Conservation (phyloP, 2,113 vertebrate genomes). For the Aramus guarauna region DNA sequence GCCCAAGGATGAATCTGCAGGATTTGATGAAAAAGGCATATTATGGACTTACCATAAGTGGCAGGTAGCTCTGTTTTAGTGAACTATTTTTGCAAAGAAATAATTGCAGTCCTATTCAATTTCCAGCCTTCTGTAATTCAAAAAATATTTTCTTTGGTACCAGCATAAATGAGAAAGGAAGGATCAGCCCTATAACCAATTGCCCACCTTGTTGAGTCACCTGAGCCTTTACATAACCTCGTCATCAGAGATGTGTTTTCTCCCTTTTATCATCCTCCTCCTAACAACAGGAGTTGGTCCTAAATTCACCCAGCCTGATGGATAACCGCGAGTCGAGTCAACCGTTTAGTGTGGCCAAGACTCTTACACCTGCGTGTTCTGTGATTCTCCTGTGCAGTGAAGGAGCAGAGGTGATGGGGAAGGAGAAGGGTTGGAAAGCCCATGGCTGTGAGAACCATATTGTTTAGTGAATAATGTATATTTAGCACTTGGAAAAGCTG, state of each 20-base stretch:
- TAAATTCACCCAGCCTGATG: background rate
- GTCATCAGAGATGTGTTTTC: background rate
- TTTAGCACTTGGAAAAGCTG: background rate
- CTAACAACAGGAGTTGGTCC: background rate
- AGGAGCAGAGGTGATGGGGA: background rate
- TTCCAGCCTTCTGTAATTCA: background rate
- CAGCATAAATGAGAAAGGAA: background rate
- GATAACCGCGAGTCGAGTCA: background rate
- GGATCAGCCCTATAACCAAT: background rate
- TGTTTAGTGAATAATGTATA: background rate
- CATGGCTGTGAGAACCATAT: background rate
- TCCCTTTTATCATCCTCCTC: background rate
- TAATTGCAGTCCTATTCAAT: background rate
- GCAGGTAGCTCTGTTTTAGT: background rate
- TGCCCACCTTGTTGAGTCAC: background rate
- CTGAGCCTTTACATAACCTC: background rate
- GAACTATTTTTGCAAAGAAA: background rate
- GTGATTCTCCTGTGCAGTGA: background rate
- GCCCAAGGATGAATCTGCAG: background rate
- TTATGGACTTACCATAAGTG: background rate
- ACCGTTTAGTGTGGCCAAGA: background rate
- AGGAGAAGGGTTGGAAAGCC: background rate
- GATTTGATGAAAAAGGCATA: background rate
- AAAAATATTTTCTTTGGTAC: background rate
- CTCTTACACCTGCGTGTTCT: accelerated